Evolutionary conservation across 2,113 vertebrate species (phyloP), one percentile per base, ranked within the genome.

Genomic region (Elaphurus davidianus): DNA sequence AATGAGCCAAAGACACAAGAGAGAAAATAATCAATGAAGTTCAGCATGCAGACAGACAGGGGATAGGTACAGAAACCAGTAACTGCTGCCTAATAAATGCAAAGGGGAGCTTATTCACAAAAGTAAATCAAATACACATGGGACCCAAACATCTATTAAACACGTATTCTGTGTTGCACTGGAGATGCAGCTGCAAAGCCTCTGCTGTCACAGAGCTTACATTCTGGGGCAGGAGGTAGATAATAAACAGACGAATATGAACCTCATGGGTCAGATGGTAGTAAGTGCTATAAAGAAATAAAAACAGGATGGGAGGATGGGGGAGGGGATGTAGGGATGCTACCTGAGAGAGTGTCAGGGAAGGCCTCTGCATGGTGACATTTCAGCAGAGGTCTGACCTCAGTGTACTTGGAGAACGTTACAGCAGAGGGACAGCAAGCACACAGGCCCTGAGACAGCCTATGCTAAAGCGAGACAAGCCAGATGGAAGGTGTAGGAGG

Each of bases 21-120:
- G 10, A 94, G 23, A 97, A 95, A 90, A 93, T 33, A 94, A 91
- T 59, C 85, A 94, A n/a, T 28, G 21, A 97, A 45, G 74, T 64
- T 89, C 67, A 86, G 30, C 16, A 23, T 40, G 15, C 9, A 71
- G 55, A 17, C 83, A 71, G 43, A 83, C 28, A 81, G 11, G 83
- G 27, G 19, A 74, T 16, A 74, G 21, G n/a, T 10, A 60, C 8
- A 87, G 74, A 96, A 90, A 90, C 28, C 16, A 92, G 13, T 36
- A 87, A 52, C 21, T 78, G 30, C 8, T 27, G 87, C 50, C 12
- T 52, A 50, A 54, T 50, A 60, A 78, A 40, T 36, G 55, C 64
- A 54, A 74, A 92, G 36, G 30, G 76, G 52, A 95, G 40, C n/a
- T 43, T 64, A 28, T 25, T 95, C 57, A 87, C 64, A 92, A 36